These are phyloP conservation scores for Poeciliopsis paucimaculata DNA, from an alignment of 2,797 vertebrate species.

Conservation along the genomic window DNA sequence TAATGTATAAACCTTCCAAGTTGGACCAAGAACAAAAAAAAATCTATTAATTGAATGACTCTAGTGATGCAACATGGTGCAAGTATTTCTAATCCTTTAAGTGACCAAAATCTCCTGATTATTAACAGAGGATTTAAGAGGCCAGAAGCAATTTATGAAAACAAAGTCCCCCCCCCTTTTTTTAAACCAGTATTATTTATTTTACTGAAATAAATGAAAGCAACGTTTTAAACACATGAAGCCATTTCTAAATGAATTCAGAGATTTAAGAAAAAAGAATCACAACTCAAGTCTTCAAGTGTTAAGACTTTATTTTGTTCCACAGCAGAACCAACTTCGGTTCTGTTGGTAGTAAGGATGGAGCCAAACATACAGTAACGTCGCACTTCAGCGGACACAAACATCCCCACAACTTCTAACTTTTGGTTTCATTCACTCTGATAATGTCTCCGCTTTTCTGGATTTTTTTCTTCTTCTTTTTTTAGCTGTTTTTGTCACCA, in stretches of 20 bases:
- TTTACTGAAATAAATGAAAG: no score
- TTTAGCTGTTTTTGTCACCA: conserved; percentile 10
- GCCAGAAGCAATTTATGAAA: not conserved
- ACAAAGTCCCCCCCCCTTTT: not conserved
- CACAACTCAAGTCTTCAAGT: conserved; percentile 44
- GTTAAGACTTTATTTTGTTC: conserved; percentile 65
- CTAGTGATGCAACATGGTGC: not conserved
- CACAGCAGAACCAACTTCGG: conserved; percentile 35
- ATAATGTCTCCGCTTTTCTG: not conserved
- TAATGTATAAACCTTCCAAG: not conserved
- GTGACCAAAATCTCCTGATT: not conserved
- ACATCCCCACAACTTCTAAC: conserved; percentile 3
- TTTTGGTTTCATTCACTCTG: conserved; percentile 18
- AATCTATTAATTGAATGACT: not conserved
- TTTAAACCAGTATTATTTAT: not conserved
- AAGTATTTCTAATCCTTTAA: not conserved
- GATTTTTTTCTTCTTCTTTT: not conserved
- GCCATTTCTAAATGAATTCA: not conserved
- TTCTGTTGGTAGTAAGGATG: conserved; percentile 35
- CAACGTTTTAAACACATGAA: not conserved
- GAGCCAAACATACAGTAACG: conserved; percentile 42
- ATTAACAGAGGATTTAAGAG: not conserved
- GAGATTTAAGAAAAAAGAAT: conserved; percentile 3
- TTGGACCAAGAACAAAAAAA: not conserved
- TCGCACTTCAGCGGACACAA: conserved; percentile 3